Base-by-base conservation (phyloP, 1,140 invertebrate species). In the Aleiodes sp. region DNA sequence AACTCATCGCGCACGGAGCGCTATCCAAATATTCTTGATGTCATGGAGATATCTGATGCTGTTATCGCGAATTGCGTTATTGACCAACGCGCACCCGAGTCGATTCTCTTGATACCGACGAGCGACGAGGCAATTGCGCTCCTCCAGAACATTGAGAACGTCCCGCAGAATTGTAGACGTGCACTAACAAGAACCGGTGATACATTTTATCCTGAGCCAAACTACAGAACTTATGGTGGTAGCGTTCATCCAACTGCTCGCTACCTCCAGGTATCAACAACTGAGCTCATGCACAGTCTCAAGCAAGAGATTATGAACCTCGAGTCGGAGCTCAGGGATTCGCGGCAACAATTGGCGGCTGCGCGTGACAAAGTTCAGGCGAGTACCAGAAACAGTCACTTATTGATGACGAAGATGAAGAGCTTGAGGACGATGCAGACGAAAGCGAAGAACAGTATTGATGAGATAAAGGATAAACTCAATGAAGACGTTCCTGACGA, bases 41-140 rank as follows among this genome's bases (percentile, higher is more conserved):
- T 90, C 57, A 86, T 98, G 61, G 87, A 90, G 64, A 90, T 95
- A 73, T 83, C 88, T 4, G 90, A 96, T 86, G 88, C 92, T 1
- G 89, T 94, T 2, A 90, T 97, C 1, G 89, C 91, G 59, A 98
- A 98, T 86, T 92, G 88, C 75, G 85, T 98, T 2, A 94, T 98
- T 70, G 96, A 98, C 88, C 91, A 92, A 77, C 80, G 89, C n/a
- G 83, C 83, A 46, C 83, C 93, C 33, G 93, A 95, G 81, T 87
- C 86, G 37, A 87, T 93, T 12, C 80, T 95, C 52, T 84, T 95
- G 12, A 91, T 94, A 52, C 88, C 90, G 1, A 88, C 88, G 14
- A 88, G 88, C 46, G 79, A 88, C 3, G 88, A 88, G 73, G 93
- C 93, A 4, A 88, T 89, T 41, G 76, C 84, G 1, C 84, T 94